Base-by-base conservation (phyloP, 2,113 vertebrate species). In the Notothenia coriiceps region DNA sequence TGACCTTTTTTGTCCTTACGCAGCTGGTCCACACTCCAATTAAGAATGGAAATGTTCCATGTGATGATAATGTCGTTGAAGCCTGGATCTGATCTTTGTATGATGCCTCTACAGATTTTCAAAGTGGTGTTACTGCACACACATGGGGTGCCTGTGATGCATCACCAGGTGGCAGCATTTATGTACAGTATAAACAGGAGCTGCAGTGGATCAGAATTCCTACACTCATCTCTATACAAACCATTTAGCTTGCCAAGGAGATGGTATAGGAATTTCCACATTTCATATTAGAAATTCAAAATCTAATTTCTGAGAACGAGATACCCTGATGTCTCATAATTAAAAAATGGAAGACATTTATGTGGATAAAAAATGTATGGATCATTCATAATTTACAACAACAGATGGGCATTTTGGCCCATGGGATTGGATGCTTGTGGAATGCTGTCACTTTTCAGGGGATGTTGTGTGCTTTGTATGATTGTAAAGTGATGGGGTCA, bases 101-200 rank as follows among this genome's bases (percentile, higher is more conserved):
- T 72, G 65, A 73, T 40, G 74, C 67, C 55, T 54, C 8, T 15
- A 49, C 59, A 47, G 77, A 80, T 80, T 83, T 79, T 47, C 68
- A 29, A 33, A 62, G 44, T 72, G 64, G 49, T 33, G 80, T 73
- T 70, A 54, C 69, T 72, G 73, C 62, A 43, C 11, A 20, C 70
- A 77, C 75, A 70, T 86, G 80, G 84, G 72, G 14, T 89, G 79
- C 64, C 77, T 70, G 60, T 74, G 78, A 80, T 80, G 64, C 70
- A 91, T 88, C 95, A 95, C 83, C 87, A 95, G 95, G 94, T 93
- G 95, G 95, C 95, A 95, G 95, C 89, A 93, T 91, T 93, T 89
- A 86, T 92, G 92, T 93, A 84, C 69, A 82, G 72, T 88, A 88
- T 76, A 66, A 69, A 68, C 56, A 35, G 60, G 55, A 75, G 79